phyloP scores from a whole-genome alignment of 2,113 vertebrate species.

The Theropithecus gelada region DNA sequence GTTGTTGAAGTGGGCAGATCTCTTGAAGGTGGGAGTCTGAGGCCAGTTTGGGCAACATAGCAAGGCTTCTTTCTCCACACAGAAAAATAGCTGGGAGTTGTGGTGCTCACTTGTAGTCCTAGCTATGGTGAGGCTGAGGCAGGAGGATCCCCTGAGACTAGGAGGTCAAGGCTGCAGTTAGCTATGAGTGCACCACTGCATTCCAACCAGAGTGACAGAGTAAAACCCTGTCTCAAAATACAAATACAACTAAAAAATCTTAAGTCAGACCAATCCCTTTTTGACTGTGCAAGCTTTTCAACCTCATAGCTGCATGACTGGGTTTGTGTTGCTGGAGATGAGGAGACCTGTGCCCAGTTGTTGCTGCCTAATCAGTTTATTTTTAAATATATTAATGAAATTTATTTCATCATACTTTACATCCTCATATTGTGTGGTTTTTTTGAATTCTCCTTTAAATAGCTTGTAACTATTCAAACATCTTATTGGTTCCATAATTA shows the following conservation, averaged over 20 bases:
- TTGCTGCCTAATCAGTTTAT: background rate
- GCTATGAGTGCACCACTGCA: too few species aligned
- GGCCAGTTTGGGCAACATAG: too few species aligned
- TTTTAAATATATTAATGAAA: background rate
- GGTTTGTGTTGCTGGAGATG: background rate
- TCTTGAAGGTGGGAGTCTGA: too few species aligned
- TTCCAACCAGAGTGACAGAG: too few species aligned
- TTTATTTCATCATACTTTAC: background rate
- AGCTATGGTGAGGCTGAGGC: too few species aligned
- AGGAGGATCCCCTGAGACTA: too few species aligned
- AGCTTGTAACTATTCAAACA: background rate
- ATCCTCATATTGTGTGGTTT: background rate
- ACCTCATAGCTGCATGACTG: accelerated
- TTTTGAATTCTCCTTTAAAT: background rate
- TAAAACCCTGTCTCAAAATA: too few species aligned
- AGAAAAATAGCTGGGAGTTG: too few species aligned
- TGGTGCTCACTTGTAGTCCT: too few species aligned
- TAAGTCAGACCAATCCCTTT: background rate
- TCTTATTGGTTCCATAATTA: background rate
- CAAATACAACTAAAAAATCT: background rate
- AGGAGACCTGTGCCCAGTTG: background rate
- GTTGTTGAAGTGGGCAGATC: too few species aligned
- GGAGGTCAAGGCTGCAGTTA: too few species aligned
- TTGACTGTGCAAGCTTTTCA: background rate
- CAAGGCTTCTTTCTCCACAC: too few species aligned